Conservation (phyloP, 2,888 invertebrate species). For the Elysia crispata region DNA sequence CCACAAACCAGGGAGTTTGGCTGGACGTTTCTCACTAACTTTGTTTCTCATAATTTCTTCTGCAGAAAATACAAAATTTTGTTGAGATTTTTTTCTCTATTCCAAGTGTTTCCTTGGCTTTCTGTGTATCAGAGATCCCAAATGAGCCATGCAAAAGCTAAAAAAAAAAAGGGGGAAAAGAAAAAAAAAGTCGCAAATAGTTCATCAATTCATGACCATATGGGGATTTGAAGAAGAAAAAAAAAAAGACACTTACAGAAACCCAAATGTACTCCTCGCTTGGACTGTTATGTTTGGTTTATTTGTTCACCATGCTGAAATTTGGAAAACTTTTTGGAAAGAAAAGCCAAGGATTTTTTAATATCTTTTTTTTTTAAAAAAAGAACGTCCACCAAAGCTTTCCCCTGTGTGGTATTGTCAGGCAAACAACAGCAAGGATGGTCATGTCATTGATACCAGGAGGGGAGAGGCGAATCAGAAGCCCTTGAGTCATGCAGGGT, state of each 20-base stretch:
- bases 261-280: no score
- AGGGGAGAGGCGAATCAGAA: not conserved
- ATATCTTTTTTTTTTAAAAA: not conserved
- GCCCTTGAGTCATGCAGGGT: no score
- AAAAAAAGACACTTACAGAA: no score
- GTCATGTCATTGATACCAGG: constrained; percentile 42
- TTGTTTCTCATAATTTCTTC: not conserved
- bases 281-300: no score
- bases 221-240: no score
- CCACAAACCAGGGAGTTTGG: constrained; percentile 44
- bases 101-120: no score
- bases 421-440: constrained; percentile 43
- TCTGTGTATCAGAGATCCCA: not conserved
- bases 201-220: no score
- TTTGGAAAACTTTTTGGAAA: no score
- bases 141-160: not conserved
- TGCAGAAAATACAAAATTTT: no score
- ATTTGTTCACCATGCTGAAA: no score
- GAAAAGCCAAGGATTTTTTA: no score
- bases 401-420: constrained; percentile 47
- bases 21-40: constrained; percentile 41
- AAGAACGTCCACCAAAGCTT: constrained; percentile 43
- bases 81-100: no score
- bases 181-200: not conserved
- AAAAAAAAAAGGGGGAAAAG: not conserved